phyloP scores from a whole-genome alignment of 2,113 vertebrate genomes.

The Neolamprologus tretocephalus region DNA sequence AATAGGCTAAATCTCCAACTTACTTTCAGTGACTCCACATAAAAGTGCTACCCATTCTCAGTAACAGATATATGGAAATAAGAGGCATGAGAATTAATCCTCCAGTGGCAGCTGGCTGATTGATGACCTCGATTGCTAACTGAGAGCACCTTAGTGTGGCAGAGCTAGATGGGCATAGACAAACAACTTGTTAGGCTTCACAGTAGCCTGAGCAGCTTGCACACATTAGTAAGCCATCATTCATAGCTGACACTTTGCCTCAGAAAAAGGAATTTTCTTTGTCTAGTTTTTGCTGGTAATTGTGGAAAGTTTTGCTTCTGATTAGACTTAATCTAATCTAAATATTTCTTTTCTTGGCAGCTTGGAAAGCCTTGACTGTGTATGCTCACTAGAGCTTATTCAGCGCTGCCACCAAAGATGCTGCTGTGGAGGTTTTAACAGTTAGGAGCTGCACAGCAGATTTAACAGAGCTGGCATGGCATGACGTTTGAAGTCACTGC shows the following conservation, averaged over 20 bases:
- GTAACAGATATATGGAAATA: background rate
- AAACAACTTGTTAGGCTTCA: background rate
- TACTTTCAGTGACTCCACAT: background rate
- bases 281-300: background rate
- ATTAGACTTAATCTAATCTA: background rate
- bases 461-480: conserved; percentile 76
- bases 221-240: background rate
- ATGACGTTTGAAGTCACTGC: conserved; percentile 73
- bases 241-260: background rate
- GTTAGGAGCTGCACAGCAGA: conserved; percentile 63
- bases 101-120: background rate
- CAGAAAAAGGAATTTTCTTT: conserved; percentile 21
- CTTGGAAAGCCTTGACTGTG: conserved; percentile 67
- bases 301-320: background rate
- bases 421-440: conserved; percentile 55
- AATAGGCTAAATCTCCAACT: background rate
- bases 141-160: conserved; percentile 18
- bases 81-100: background rate
- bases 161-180: background rate
- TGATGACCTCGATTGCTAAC: conserved; percentile 17
- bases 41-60: background rate
- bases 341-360: background rate
- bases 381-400: conserved; percentile 80
- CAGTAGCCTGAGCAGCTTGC: background rate
- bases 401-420: conserved; percentile 74